A percentile compares a stretch with the other conserved stretches of the same genome.
phyloP scores from a whole-genome alignment of 2,113 vertebrate species.

The Hemiprocne comata region DNA sequence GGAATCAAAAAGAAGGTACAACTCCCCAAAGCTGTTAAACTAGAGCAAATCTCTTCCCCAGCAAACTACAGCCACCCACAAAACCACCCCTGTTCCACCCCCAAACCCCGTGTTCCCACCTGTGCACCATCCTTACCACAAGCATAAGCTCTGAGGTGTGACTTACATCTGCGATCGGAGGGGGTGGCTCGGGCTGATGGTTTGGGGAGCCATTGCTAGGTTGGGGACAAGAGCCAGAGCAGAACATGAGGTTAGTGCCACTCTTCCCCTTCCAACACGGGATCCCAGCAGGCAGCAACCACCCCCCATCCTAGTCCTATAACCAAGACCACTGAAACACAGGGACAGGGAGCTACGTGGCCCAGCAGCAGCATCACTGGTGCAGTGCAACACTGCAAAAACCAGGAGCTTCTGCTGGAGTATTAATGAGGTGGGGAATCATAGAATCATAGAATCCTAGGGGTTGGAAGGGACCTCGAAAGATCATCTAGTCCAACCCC shows the following conservation, averaged over 20 bases:
- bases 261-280: background rate
- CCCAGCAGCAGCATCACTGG: fast-evolving
- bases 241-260: background rate
- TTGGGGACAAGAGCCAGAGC: background rate
- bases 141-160: background rate
- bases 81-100: background rate
- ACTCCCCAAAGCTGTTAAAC: background rate
- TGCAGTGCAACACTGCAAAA: fast-evolving
- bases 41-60: background rate
- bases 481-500: too few species aligned
- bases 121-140: background rate
- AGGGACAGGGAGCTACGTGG: fast-evolving
- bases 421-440: fast-evolving
- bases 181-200: slow-evolving; percentile 79
- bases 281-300: background rate
- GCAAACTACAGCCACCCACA: background rate
- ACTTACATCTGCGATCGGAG: slow-evolving; percentile 80
- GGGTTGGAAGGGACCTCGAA: too few species aligned
- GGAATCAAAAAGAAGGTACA: too few species aligned
- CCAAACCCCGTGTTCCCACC: background rate
- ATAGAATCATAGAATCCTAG: too few species aligned
- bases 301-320: background rate
- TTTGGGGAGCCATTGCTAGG: slow-evolving; percentile 92
- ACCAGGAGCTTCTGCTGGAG: fast-evolving
- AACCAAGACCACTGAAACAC: fast-evolving